Evolutionary conservation across 30 jellyfish, hydroid and myxozoan species (phyloP).

Genomic region (Mastigias papua): DNA sequence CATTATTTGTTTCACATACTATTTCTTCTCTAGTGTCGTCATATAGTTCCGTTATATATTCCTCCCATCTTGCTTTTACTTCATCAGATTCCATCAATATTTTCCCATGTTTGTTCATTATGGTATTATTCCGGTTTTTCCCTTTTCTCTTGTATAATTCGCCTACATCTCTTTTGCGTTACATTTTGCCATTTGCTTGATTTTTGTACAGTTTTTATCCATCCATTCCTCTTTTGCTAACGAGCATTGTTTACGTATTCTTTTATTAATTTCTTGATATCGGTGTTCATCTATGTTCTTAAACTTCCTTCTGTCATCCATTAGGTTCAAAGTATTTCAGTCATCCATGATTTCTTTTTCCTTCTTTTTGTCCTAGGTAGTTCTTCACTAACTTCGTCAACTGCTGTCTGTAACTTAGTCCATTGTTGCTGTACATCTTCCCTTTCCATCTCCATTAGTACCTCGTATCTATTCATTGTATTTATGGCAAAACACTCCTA

Average conservation of each 20-base stretch:
- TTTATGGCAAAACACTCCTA: too few species aligned
- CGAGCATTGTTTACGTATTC: neutral
- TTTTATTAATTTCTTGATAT: neutral
- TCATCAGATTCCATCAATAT: neutral
- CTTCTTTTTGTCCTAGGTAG: too few species aligned
- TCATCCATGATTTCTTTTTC: too few species aligned
- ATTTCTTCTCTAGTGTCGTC: neutral
- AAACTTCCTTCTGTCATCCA: too few species aligned
- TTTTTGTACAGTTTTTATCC: neutral
- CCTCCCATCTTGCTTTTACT: neutral
- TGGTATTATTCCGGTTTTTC: neutral
- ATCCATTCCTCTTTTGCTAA: neutral
- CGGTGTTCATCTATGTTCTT: too few species aligned
- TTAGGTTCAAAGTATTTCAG: too few species aligned
- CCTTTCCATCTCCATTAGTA: too few species aligned
- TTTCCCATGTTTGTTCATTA: neutral
- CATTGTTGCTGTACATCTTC: too few species aligned
- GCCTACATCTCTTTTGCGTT: neutral
- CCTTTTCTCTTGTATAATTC: neutral
- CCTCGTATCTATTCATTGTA: too few species aligned
- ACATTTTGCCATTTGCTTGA: neutral
- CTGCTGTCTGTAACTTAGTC: too few species aligned
- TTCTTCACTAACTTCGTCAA: too few species aligned
- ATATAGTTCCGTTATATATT: neutral
- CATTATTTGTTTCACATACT: neutral